A percentile compares a stretch with the other conserved stretches of the same genome.
These are phyloP conservation scores for Cyphomyrus plagiostoma DNA, from an alignment of 2,113 vertebrate species.

Conservation along the genomic window DNA sequence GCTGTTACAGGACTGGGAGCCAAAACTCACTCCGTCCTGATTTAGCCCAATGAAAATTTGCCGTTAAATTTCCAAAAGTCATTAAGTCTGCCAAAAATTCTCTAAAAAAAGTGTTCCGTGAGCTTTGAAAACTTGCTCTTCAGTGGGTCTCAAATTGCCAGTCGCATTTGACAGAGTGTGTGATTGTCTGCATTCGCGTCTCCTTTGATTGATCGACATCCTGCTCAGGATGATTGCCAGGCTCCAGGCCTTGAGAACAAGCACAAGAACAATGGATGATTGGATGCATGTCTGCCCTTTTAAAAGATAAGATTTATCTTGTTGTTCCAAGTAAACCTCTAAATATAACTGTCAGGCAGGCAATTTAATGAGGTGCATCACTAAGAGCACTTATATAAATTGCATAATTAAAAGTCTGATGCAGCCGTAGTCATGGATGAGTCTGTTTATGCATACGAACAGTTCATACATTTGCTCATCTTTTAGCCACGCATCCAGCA, in stretches of 20 bases:
- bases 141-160: not conserved
- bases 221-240: not conserved
- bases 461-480: not conserved
- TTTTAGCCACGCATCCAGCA: not conserved
- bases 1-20: not conserved
- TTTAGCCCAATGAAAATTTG: not conserved
- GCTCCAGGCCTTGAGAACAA: not conserved
- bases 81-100: not conserved
- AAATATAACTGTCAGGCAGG: not conserved
- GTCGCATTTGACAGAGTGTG: not conserved
- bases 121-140: not conserved
- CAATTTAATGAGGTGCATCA: not conserved
- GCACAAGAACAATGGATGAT: not conserved
- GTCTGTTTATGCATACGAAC: slow-evolving; percentile 9
- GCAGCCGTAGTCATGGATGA: not conserved
- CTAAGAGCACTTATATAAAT: not conserved
- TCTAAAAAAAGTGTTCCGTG: not conserved
- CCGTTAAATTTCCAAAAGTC: not conserved
- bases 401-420: not conserved
- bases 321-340: not conserved
- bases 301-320: not conserved
- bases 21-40: not conserved
- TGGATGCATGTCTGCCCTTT: not conserved
- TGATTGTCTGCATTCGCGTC: not conserved
- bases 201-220: not conserved